Percentiles rank a stretch among this genome's conserved stretches.
phyloP scores from a whole-genome alignment of 2,797 vertebrate genomes.

The Carduelis carduelis region DNA sequence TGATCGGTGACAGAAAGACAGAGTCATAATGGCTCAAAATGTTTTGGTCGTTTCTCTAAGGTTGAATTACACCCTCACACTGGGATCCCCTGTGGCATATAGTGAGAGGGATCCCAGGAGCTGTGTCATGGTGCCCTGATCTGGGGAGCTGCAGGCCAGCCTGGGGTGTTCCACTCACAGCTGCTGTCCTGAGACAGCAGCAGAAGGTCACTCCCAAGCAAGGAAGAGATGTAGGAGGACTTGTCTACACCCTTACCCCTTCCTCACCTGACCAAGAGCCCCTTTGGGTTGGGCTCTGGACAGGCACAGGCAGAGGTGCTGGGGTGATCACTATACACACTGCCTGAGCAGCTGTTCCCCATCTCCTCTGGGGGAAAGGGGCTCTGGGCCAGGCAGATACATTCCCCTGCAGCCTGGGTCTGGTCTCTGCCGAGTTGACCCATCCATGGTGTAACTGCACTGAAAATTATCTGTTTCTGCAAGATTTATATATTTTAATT shows the following conservation, averaged over 20 bases:
- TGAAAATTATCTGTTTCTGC: not conserved
- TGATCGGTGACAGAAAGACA: not conserved
- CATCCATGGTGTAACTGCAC: rapidly evolving
- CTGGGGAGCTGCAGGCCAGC: not conserved
- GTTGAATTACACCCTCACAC: not conserved
- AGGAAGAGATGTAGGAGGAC: not conserved
- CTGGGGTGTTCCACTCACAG: not conserved
- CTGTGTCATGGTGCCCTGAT: rapidly evolving
- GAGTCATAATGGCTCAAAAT: not conserved
- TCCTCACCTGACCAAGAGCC: not conserved
- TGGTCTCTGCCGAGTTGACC: not conserved
- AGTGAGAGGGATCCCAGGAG: not conserved
- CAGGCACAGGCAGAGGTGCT: not conserved
- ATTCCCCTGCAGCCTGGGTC: not conserved
- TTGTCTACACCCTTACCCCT: not conserved
- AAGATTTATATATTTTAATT: not conserved
- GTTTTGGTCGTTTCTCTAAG: not conserved
- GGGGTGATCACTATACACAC: rapidly evolving
- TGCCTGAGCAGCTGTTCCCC: not conserved
- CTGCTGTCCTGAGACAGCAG: not conserved
- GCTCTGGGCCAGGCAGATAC: not conserved
- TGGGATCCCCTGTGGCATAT: not conserved
- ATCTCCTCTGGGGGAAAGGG: not conserved
- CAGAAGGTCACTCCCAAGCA: not conserved
- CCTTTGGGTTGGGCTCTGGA: not conserved